phyloP scores from a whole-genome alignment of 2,888 invertebrate genomes.

The Petrolisthes manimaculis region DNA sequence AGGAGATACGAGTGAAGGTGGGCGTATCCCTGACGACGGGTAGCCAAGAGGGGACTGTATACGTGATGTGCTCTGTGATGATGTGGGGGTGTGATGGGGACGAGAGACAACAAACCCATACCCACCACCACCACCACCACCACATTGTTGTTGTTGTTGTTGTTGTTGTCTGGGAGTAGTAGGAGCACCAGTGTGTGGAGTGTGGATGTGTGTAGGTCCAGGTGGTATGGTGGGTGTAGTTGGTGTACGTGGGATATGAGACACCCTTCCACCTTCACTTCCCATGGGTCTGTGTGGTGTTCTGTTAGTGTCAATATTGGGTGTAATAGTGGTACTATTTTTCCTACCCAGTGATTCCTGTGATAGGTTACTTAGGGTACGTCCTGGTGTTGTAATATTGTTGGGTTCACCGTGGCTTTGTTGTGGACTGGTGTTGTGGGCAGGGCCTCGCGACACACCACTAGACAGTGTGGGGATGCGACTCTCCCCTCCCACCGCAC shows the following conservation, averaged over 20 bases:
- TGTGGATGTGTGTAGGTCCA: not conserved
- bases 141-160: no score
- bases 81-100: not conserved
- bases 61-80: not conserved
- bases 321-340: not conserved
- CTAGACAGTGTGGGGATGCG: constrained; percentile 40
- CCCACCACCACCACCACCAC: no score
- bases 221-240: not conserved
- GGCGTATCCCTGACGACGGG: constrained; percentile 42
- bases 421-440: not conserved
- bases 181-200: not conserved
- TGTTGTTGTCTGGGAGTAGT: not conserved
- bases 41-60: constrained; percentile 39
- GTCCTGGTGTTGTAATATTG: constrained; percentile 9
- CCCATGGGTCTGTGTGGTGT: constrained; percentile 23
- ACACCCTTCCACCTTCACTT: constrained; percentile 28
- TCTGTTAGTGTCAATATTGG: not conserved
- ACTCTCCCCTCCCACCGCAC: constrained; percentile 1
- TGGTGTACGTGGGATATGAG: constrained; percentile 22
- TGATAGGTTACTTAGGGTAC: constrained; percentile 37
- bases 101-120: no score
- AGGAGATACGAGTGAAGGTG: constrained; percentile 35
- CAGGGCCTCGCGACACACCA: constrained; percentile 19
- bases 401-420: not conserved
- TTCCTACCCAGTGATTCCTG: constrained; percentile 8